Conservation (phyloP, 2,888 invertebrate species). For the Lomographa bimaculata region DNA sequence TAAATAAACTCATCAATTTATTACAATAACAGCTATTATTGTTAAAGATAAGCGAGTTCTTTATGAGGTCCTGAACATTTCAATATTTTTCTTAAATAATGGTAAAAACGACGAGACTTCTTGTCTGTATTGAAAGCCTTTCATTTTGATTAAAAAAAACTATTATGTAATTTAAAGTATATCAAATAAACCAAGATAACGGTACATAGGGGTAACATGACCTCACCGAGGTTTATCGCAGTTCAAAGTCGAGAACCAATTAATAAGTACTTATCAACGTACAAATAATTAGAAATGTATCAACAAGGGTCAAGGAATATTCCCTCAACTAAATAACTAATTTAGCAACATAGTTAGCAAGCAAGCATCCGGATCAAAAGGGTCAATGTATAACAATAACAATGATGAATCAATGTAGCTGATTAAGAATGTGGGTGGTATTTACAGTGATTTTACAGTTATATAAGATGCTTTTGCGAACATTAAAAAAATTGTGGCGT, state of each 20-base stretch:
- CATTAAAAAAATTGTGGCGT: too few relatives aligned
- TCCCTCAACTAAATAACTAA: constrained; percentile 16
- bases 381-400: constrained; percentile 11
- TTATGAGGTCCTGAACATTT: constrained; percentile 3
- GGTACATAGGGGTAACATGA: background rate
- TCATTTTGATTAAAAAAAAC: too few relatives aligned
- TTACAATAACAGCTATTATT: constrained; percentile 1
- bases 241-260: constrained; percentile 24
- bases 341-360: constrained; percentile 33
- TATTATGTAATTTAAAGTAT: too few relatives aligned
- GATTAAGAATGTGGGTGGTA: too few relatives aligned
- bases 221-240: constrained; percentile 16
- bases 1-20: constrained; percentile 29
- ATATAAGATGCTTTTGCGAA: too few relatives aligned
- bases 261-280: constrained; percentile 14
- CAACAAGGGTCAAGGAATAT: constrained; percentile 30
- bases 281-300: constrained; percentile 33
- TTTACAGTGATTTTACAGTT: too few relatives aligned
- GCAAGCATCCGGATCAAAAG: constrained; percentile 38
- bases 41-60: constrained; percentile 4
- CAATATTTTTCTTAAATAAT: background rate
- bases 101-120: too few relatives aligned
- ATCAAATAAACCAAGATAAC: constrained; percentile 8
- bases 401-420: background rate
- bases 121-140: too few relatives aligned